A percentile compares a stretch with the other conserved stretches of the same genome.
phyloP scores from a whole-genome alignment of 1,140 invertebrate species.

The Platyscapa corneri region DNA sequence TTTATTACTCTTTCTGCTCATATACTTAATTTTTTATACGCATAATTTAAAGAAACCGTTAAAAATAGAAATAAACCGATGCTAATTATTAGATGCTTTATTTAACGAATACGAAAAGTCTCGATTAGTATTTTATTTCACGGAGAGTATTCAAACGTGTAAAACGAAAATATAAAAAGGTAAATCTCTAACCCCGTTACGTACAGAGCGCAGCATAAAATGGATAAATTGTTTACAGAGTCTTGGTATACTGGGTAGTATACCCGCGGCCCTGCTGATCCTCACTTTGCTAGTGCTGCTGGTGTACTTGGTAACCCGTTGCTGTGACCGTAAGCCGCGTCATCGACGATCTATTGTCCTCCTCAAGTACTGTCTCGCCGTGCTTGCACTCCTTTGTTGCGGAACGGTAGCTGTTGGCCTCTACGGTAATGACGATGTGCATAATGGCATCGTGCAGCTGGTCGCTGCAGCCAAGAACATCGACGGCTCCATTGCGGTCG shows the following conservation, averaged over 20 bases:
- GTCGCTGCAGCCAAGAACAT: conserved; percentile 85
- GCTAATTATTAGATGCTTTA: too few relatives aligned
- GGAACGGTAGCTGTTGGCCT: conserved; percentile 86
- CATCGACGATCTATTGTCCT: conserved; percentile 89
- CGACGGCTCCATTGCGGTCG: conserved; percentile 82
- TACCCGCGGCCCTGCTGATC: conserved; percentile 92
- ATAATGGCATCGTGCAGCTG: conserved; percentile 89
- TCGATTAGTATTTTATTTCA: too few relatives aligned
- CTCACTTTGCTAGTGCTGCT: conserved; percentile 89
- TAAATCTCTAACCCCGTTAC: too few relatives aligned
- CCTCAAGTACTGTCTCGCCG: conserved; percentile 86
- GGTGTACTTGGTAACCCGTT: conserved; percentile 93
- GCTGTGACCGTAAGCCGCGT: conserved; percentile 92
- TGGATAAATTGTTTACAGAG: conserved; percentile 77
- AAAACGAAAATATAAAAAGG: too few relatives aligned
- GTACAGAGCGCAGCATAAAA: not conserved
- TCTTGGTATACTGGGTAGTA: conserved; percentile 90
- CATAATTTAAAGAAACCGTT: too few relatives aligned
- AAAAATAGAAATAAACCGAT: too few relatives aligned
- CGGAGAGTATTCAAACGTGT: too few relatives aligned
- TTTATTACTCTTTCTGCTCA: too few relatives aligned
- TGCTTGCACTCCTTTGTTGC: conserved; percentile 89
- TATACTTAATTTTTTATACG: too few relatives aligned
- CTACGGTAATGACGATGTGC: conserved; percentile 95
- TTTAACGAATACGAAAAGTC: too few relatives aligned